phyloP scores from a whole-genome alignment of 2,888 invertebrate genomes.

The Apantesis nais region DNA sequence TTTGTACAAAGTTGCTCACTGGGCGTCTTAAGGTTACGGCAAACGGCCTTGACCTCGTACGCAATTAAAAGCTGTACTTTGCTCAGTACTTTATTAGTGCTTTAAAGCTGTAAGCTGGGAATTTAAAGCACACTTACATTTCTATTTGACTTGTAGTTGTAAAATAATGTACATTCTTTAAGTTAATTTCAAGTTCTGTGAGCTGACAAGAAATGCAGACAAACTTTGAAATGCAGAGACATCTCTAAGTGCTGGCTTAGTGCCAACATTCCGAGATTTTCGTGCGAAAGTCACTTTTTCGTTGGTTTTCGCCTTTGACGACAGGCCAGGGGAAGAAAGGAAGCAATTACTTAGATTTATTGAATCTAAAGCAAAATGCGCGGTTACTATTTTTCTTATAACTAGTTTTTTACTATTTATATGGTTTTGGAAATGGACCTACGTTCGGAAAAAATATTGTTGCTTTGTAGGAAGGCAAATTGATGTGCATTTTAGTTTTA shows the following conservation, averaged over 20 bases:
- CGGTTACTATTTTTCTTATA: conserved; percentile 42
- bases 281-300: conserved; percentile 71
- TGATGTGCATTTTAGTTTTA: background rate
- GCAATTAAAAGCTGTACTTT: conserved; percentile 46
- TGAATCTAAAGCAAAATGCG: conserved; percentile 62
- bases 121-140: background rate
- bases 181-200: conserved; percentile 39
- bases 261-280: conserved; percentile 69
- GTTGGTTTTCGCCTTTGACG: conserved; percentile 62
- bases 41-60: conserved; percentile 68
- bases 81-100: conserved; percentile 34
- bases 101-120: conserved; percentile 28
- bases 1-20: conserved; percentile 33
- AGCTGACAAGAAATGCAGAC: conserved; percentile 52
- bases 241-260: conserved; percentile 61
- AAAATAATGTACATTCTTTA: conserved; percentile 31
- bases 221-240: conserved; percentile 62
- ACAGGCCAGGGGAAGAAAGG: conserved; percentile 64
- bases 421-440: conserved; percentile 21
- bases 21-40: conserved; percentile 37
- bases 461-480: background rate
- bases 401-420: conserved; percentile 30
- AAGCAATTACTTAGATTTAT: conserved; percentile 82
- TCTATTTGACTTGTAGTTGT: conserved; percentile 7
- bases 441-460: conserved; percentile 8